Base-by-base conservation (phyloP, 1,140 invertebrate species). In the Chrysoperla carnea region DNA sequence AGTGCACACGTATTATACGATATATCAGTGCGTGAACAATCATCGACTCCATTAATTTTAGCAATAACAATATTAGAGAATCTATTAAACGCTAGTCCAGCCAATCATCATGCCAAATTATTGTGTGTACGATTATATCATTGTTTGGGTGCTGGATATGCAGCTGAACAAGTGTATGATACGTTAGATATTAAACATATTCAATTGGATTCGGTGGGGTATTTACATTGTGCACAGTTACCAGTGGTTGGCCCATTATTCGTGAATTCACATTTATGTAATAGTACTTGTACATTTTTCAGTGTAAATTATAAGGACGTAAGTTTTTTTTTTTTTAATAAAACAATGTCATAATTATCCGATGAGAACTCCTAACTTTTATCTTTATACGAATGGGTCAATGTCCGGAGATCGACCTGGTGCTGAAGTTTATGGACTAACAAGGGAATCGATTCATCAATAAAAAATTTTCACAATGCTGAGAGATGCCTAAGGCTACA, bases 121-220 rank as follows among this genome's bases (percentile, higher is more conserved):
- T 57, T 86, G 6, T 68, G 83, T 7, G 61, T 84, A 15, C 71
- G 76, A 41, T 64, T 84, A 1, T 87, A 85, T 54, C 77, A 81
- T 56, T 54, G 72, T 36, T 59, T 84, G 48, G 83, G 83, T 49
- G 79, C 74, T 51, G 71, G 72, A 47, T 54, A 68, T n/a, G 75
- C 73, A 5, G 83, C 81, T 36, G 75, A 78, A 47, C 61, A 64
- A 36, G 62, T 76, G 46, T 85, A 80, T 54, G 63, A 68, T 45
- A 64, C 65, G 39, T 63, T 96, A 56, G 91, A 96, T 54, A 73
- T 91, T 39, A 97, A 97, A 67, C 88, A 95, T 62, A 78, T 96
- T 46, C 92, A 96, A 58, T 67, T 93, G 56, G 89, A 95, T 64
- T 89, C 90, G 1, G 64, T 96, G 52, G 82, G 89, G 39, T 83